Evolutionary conservation across 1,140 invertebrate species (phyloP), one percentile per base, ranked within the genome.

Genomic region (Sitodiplosis mosellana): DNA sequence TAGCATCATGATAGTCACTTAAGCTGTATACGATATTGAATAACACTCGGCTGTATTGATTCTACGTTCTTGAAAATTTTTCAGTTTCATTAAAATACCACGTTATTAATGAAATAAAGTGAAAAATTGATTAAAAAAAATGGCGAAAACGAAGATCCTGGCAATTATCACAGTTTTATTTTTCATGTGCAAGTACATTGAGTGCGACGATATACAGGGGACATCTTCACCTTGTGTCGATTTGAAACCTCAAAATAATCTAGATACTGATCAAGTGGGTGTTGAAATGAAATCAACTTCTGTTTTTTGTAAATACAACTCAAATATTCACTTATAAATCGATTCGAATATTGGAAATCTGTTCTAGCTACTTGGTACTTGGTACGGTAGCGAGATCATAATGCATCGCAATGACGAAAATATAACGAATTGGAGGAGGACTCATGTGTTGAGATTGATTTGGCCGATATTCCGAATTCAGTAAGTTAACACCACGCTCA

Each of bases 361-460:
- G n/a, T n/a, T n/a, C n/a, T 64, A 78, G 68, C 69, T 79, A 52
- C 70, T 73, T 59, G 77, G 77, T 6, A 68, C 76, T 54, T 81
- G 77, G 77, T 79, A 78, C 57, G 76, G 75, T 19, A 74, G 78
- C 11, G 78, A 81, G 62, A 74, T 77, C 51, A 73, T 79, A 34
- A 67, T 71, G 21, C 78, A 81, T 52, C 45, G 67, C 59, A 59
- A 72, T 66, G 53, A n/a, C n/a, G 69, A 64, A 55, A 68, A 53
- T 67, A 61, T 48, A 68, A 70, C 19, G 67, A 69, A 47, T 63
- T n/a, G n/a, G n/a, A 17, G 5, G 61, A 60, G 45, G 57, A 64
- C 48, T 59, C 59, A 21, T 65, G 63, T 49, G 63, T 64, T 12
- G 56, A 61, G 7, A 60, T 65, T 6, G 56, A 63, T 44, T 48